phyloP scores from a whole-genome alignment of 2,797 vertebrate genomes.

The Pangasius krempfi region DNA sequence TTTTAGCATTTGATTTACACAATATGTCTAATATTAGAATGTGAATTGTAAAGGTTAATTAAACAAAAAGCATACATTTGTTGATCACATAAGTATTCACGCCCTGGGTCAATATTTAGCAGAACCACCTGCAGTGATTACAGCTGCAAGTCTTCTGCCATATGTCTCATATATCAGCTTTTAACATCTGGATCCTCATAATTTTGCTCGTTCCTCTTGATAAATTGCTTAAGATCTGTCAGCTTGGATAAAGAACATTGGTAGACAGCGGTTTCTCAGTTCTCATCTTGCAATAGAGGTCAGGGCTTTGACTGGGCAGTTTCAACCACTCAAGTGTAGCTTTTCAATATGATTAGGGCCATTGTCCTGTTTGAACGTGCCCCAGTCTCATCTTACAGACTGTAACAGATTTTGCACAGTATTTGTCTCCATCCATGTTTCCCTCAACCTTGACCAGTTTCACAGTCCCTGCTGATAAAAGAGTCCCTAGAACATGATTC shows the following conservation, averaged over 20 bases:
- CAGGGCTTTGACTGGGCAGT: background rate
- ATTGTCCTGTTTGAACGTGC: background rate
- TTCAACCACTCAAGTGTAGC: background rate
- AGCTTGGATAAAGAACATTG: background rate
- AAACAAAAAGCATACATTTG: background rate
- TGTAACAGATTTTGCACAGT: background rate
- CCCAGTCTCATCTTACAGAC: background rate
- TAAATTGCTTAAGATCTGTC: background rate
- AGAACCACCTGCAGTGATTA: background rate
- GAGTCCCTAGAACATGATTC: background rate
- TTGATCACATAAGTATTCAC: background rate
- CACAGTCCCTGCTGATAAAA: background rate
- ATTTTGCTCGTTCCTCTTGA: background rate
- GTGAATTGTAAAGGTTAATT: background rate
- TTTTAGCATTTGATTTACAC: background rate
- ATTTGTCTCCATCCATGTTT: background rate
- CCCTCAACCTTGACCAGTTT: background rate
- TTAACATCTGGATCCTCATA: background rate
- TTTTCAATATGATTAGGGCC: background rate
- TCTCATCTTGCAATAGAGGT: background rate
- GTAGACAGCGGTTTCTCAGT: background rate
- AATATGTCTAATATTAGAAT: background rate
- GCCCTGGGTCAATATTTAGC: background rate
- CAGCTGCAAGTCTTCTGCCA: background rate
- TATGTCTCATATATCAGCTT: constrained; percentile 1